phyloP scores from a whole-genome alignment of 92 coral and sea anemone genomes.

The Desmophyllum pertusum region DNA sequence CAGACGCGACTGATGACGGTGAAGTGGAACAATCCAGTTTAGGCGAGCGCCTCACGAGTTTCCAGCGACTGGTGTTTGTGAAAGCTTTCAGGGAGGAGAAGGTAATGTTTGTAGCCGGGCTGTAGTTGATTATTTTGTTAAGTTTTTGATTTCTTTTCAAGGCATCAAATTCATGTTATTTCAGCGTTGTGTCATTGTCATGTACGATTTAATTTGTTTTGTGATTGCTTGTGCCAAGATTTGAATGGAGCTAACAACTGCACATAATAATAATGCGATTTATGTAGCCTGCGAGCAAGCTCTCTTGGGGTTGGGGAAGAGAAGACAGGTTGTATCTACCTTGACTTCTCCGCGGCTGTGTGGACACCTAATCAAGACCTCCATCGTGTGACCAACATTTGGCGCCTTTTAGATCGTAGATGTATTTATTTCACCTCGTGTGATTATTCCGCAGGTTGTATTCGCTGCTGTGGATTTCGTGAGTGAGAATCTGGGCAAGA shows the following conservation, averaged over 20 bases:
- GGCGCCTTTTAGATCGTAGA: neutral
- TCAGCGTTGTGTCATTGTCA: too few species aligned
- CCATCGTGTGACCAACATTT: neutral
- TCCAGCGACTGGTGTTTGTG: slow-evolving; percentile 85
- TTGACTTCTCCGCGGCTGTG: too few species aligned
- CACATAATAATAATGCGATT: too few species aligned
- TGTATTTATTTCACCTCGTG: neutral
- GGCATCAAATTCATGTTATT: too few species aligned
- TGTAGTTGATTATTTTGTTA: neutral
- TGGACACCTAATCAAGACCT: neutral
- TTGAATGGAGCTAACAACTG: too few species aligned
- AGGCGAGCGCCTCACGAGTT: slow-evolving; percentile 77
- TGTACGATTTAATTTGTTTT: too few species aligned
- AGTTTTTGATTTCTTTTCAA: too few species aligned
- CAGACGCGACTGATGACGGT: slow-evolving; percentile 65
- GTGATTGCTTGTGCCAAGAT: too few species aligned
- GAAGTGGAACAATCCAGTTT: slow-evolving; percentile 33
- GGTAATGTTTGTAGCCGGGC: slow-evolving; percentile 57
- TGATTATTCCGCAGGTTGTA: slow-evolving; percentile 69
- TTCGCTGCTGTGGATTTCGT: slow-evolving; percentile 96
- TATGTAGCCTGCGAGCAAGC: too few species aligned
- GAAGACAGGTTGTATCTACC: too few species aligned
- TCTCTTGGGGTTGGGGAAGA: too few species aligned
- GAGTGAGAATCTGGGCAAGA: slow-evolving; percentile 92
- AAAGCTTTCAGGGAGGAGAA: slow-evolving; percentile 93